Evolutionary conservation across 1,140 invertebrate genomes (phyloP), one percentile per base, ranked within the genome.

Genomic region (Drosophila pseudoananassae): DNA sequence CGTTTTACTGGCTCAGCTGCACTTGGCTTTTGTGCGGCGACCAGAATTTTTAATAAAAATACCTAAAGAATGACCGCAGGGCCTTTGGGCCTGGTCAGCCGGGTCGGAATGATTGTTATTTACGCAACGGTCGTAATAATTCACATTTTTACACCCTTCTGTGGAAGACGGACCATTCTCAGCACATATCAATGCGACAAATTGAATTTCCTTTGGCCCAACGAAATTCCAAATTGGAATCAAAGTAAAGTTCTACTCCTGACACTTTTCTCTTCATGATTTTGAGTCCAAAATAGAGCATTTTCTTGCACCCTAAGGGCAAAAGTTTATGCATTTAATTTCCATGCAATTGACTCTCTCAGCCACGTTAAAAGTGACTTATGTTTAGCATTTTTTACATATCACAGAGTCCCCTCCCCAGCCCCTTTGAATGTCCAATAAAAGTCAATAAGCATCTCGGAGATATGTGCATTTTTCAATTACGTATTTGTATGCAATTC

Each of bases 101-200:
- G 61, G 59, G 64, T 31, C 61, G 85, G 85, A 89, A 89, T 89
- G 85, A 90, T 89, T 85, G 85, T 85, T 90, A 89, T 89, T 89
- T 89, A 89, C 85, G 85, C 85, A 85, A 89, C 84, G 81, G 77
- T 80, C 81, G 85, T 90, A 81, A 85, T 89, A 89, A 89, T 89
- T 77, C 78, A 47, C 73, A 90, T 76, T 78, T 90, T 60, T 65
- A 75, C 65, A 71, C 72, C 47, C 58, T 29, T 17, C 14, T 6
- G 50, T 27, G n/a, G 55, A n/a, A 33, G 58, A 45, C 36, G 33
- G 3, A 36, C 33, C 0, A 4, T 36, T 36, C n/a, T 1, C 6
- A 58, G 40, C 58, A 57, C 50, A 64, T 51, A 33, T 17, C 54
- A 36, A 49, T 29, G 46, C 45, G 38, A 53, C 40, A 70, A 78